Conservation (phyloP, 2,888 invertebrate species). For the Melitaea athalia region DNA sequence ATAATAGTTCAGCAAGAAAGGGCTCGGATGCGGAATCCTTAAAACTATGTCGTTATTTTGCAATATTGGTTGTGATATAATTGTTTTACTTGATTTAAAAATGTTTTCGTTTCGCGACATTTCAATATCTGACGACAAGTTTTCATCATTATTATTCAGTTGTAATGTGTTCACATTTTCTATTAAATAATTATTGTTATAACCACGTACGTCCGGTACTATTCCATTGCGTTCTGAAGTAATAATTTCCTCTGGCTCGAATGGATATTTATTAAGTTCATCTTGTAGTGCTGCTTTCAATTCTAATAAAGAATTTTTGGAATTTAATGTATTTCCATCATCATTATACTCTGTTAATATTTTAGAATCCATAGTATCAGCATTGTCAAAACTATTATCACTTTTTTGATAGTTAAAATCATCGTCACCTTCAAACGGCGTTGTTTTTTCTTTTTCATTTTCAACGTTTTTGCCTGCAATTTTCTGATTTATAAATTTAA, state of each 20-base stretch:
- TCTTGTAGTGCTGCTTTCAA: not conserved
- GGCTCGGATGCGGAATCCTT: not conserved
- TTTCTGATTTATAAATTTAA: not conserved
- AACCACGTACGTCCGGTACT: not conserved
- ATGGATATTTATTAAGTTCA: not conserved
- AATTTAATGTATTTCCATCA: not conserved
- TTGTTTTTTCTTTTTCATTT: not conserved
- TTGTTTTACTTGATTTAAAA: not conserved
- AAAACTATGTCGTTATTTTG: not conserved
- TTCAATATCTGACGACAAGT: slow-evolving; percentile 32
- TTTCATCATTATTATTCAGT: slow-evolving; percentile 25
- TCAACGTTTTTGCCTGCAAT: not conserved
- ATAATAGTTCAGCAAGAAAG: not conserved
- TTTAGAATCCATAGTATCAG: not conserved
- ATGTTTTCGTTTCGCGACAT: slow-evolving; percentile 5
- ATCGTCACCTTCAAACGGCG: not conserved
- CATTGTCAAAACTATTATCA: not conserved
- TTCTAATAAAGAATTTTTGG: not conserved
- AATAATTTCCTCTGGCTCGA: not conserved
- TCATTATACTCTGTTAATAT: not conserved
- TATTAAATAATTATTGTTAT: no score
- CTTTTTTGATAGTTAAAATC: not conserved
- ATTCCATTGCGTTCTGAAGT: not conserved
- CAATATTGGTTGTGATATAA: not conserved
- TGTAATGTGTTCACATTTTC: slow-evolving; percentile 2